phyloP scores from a whole-genome alignment of 2,113 vertebrate genomes.

The Tichodroma muraria region DNA sequence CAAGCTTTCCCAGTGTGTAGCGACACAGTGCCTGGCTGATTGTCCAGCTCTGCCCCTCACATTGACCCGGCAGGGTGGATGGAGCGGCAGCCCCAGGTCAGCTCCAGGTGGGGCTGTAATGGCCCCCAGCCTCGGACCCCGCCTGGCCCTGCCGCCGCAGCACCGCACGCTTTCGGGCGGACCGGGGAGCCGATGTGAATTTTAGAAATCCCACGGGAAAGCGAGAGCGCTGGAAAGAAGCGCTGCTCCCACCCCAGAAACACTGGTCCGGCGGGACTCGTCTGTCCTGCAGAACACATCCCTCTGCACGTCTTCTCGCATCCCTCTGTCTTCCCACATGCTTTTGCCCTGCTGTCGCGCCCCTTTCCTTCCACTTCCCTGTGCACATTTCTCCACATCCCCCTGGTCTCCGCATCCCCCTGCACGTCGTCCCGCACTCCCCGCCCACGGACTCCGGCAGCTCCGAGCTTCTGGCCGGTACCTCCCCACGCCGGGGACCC shows the following conservation, averaged over 20 bases:
- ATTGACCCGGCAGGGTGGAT: rapidly evolving
- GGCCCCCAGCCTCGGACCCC: neutral
- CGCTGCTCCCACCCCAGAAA: neutral
- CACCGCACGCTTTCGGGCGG: rapidly evolving
- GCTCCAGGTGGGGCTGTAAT: rapidly evolving
- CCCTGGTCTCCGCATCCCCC: neutral
- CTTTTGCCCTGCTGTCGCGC: too few species aligned
- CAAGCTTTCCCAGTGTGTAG: neutral
- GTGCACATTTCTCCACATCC: neutral
- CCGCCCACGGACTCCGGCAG: neutral
- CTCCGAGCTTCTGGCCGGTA: neutral
- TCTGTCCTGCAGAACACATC: neutral
- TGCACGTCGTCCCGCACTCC: neutral
- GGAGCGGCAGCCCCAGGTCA: neutral
- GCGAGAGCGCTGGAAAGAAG: neutral
- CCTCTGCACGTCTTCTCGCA: neutral
- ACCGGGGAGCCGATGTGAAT: neutral
- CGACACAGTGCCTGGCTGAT: neutral
- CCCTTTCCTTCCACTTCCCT: neutral
- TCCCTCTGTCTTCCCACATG: neutral
- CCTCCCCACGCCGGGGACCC: neutral
- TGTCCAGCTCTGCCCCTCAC: neutral
- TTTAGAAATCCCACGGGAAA: neutral
- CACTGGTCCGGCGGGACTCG: neutral
- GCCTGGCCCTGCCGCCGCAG: neutral